Conservation (phyloP, 2,113 vertebrate species). For the Heterotilapia buettikoferi region DNA sequence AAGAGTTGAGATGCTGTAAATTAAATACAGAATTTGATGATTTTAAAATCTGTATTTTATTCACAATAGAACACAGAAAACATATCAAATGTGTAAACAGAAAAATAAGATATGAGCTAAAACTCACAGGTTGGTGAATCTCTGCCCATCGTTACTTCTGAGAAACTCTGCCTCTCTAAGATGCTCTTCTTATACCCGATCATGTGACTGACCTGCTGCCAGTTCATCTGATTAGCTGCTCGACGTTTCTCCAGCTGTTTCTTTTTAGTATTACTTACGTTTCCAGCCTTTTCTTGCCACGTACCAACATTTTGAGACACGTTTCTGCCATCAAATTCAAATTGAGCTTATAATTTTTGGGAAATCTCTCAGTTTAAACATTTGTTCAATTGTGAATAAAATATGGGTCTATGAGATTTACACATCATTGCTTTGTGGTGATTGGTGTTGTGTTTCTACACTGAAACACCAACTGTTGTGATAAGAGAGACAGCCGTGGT, state of each 20-base stretch:
- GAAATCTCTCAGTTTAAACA: neutral
- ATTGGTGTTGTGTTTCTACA: neutral
- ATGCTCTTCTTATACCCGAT: neutral
- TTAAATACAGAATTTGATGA: neutral
- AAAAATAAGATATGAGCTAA: neutral
- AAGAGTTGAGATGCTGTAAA: neutral
- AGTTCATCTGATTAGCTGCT: neutral
- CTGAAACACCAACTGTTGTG: neutral
- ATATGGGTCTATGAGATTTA: neutral
- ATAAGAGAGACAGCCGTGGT: neutral
- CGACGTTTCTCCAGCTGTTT: neutral
- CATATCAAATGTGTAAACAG: neutral
- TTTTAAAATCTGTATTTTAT: neutral
- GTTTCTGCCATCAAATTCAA: neutral
- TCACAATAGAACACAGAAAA: neutral
- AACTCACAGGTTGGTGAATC: neutral
- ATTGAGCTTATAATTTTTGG: neutral
- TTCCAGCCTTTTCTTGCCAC: neutral
- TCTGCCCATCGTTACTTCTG: neutral
- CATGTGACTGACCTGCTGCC: neutral
- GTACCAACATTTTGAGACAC: neutral
- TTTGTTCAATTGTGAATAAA: neutral
- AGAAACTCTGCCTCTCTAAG: neutral
- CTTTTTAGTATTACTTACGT: neutral
- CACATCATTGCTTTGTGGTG: neutral